Conservation (phyloP, 2,113 vertebrate species). For the Ibidorhyncha struthersii region DNA sequence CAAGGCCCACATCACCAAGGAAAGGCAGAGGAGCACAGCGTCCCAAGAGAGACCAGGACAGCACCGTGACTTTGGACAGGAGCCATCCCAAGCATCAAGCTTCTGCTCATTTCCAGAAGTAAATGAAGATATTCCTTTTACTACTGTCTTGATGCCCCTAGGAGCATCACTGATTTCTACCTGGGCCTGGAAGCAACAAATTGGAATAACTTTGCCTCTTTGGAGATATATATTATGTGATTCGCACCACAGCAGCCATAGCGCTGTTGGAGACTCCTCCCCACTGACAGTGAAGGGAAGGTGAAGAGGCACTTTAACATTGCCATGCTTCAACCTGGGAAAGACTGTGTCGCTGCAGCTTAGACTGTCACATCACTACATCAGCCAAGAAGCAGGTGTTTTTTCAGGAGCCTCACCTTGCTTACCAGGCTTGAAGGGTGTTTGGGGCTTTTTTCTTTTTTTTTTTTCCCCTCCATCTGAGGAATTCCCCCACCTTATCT, state of each 20-base stretch:
- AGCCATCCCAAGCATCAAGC: fast-evolving
- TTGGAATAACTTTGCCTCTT: background rate
- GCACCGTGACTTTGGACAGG: background rate
- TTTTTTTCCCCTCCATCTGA: background rate
- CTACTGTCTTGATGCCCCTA: background rate
- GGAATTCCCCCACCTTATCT: background rate
- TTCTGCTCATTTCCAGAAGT: background rate
- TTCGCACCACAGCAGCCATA: background rate
- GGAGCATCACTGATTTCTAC: background rate
- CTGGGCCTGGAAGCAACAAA: background rate
- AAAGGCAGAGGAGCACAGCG: background rate
- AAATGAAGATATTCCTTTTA: background rate
- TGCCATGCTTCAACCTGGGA: background rate
- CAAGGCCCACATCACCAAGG: background rate
- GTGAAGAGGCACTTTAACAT: background rate
- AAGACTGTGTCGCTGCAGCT: background rate
- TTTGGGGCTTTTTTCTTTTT: background rate
- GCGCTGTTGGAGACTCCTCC: background rate
- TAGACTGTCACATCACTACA: background rate
- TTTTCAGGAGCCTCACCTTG: background rate
- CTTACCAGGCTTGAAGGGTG: background rate
- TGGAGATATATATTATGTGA: background rate
- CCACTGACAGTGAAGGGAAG: background rate
- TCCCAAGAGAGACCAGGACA: background rate
- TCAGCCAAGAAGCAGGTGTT: background rate